Percentiles rank a stretch among this genome's conserved stretches.
Conservation (phyloP, 2,888 invertebrate genomes). For the Latrodectus hesperus region DNA sequence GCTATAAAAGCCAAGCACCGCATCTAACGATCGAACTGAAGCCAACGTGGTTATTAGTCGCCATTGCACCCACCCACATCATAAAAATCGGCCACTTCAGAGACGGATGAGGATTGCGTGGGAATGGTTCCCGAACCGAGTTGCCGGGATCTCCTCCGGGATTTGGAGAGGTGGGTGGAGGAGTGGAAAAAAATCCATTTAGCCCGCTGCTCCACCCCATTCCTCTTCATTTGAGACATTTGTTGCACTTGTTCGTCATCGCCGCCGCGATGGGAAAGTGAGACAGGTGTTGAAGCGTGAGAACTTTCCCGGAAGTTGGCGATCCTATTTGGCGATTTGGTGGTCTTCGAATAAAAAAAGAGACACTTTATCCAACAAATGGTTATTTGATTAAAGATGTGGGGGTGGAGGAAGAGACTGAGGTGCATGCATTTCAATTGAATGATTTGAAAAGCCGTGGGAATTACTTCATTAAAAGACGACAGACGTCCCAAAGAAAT, state of each 20-base stretch:
- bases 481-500: too few species aligned
- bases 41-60: background rate
- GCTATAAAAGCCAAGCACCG: background rate
- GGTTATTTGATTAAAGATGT: too few species aligned
- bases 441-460: too few species aligned
- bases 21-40: background rate
- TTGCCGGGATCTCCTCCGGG: slow-evolving; percentile 31
- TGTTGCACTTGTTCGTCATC: slow-evolving; percentile 40
- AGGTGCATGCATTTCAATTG: background rate
- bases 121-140: background rate
- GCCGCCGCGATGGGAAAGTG: slow-evolving; percentile 52
- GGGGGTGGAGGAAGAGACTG: background rate
- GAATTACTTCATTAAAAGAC: too few species aligned
- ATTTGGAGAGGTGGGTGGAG: background rate
- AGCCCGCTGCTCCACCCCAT: background rate
- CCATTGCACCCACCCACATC: too few species aligned
- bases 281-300: slow-evolving; percentile 64
- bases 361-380: too few species aligned
- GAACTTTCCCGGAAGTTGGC: slow-evolving; percentile 30
- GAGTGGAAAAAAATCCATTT: slow-evolving; percentile 20
- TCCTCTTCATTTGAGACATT: slow-evolving; percentile 21
- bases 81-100: too few species aligned
- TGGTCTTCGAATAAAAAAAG: too few species aligned
- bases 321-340: background rate
- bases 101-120: slow-evolving; percentile 9